Evolutionary conservation across 1,140 invertebrate species (phyloP), one percentile per base, ranked within the genome.

Genomic region (Ectropis grisescens): DNA sequence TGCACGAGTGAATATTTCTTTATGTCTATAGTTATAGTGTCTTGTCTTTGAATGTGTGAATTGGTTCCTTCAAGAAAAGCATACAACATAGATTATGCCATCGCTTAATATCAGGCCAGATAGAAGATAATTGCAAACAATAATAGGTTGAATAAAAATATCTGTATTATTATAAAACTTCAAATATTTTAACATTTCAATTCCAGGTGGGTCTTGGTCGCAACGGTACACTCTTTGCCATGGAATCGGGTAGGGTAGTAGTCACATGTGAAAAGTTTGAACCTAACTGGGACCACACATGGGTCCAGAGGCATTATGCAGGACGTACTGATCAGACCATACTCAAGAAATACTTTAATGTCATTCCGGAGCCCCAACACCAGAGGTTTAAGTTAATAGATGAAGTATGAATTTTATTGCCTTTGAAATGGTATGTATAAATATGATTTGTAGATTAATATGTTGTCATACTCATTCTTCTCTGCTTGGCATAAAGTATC

Each of bases 271-370:
- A 95, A 62, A 85, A 89, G 57, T 83, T 88, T 37, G 84, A 93
- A 45, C 88, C 87, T 0, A 85, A 92, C 47, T 91, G 88, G 88
- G 81, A 88, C 11, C 87, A 90, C 47, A 81, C 75, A 0, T 92
- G 89, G 89, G 80, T 91, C 3, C 76, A 87, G 55, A 61, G 82
- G 15, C 76, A 84, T 41, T 93, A 93, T 60, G 67, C 57, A 1
- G 85, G 86, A 1, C 70, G 90, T 43, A 70, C 87, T 50, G 60
- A 83, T 2, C 84, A 86, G 54, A 79, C 76, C n/a, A 89, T 94
- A 53, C 91, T 89, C 53, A 94, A 94, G 62, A 94, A 93, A 62
- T 90, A 92, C 53, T 91, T 89, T 44, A 89, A 94, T 84, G 84
- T 95, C 26, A 85, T 94, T 51, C 88, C 92, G 1, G 74, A 90